These are phyloP conservation scores for Cetoscarus ocellatus DNA, from an alignment of 2,797 vertebrate species.

Conservation along the genomic window DNA sequence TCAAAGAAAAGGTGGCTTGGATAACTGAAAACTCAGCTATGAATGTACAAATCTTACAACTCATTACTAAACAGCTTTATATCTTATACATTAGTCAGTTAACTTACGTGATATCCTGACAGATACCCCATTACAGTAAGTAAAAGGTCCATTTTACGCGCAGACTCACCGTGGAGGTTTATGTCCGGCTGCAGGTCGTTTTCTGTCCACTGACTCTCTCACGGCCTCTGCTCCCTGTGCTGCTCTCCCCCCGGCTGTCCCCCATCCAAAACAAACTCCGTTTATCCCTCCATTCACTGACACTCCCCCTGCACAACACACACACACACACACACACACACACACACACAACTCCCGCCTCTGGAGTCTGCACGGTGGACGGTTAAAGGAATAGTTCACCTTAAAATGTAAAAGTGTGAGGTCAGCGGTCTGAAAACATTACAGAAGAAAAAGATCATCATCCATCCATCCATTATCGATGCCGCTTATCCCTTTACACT, in stretches of 20 bases:
- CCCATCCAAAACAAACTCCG: slow-evolving; percentile 76
- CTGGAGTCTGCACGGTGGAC: slow-evolving; percentile 10
- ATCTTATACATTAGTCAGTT: no score
- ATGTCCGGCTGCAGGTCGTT: slow-evolving; percentile 35
- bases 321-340: slow-evolving; percentile 21
- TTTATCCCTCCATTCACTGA: slow-evolving; percentile 64
- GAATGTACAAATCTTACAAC: no score
- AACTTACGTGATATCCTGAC: no score
- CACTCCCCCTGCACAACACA: slow-evolving; percentile 10
- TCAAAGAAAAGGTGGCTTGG: no score
- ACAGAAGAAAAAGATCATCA: no score
- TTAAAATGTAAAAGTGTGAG: no score
- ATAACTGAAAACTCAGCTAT: no score
- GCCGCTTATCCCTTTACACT: no score
- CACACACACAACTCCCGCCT: slow-evolving; percentile 15
- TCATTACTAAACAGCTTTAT: no score
- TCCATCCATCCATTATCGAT: no score
- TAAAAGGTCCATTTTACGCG: neutral
- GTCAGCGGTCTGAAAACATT: no score
- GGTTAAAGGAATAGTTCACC: slow-evolving; percentile 12
- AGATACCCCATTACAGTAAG: no score
- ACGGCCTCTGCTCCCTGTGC: slow-evolving; percentile 43
- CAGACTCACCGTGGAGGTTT: slow-evolving; percentile 50
- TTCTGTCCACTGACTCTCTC: slow-evolving; percentile 47
- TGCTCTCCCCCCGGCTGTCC: slow-evolving; percentile 52